These are phyloP conservation scores for Galagoides demidoff DNA, from an alignment of 2,797 vertebrate genomes.

Conservation along the genomic window DNA sequence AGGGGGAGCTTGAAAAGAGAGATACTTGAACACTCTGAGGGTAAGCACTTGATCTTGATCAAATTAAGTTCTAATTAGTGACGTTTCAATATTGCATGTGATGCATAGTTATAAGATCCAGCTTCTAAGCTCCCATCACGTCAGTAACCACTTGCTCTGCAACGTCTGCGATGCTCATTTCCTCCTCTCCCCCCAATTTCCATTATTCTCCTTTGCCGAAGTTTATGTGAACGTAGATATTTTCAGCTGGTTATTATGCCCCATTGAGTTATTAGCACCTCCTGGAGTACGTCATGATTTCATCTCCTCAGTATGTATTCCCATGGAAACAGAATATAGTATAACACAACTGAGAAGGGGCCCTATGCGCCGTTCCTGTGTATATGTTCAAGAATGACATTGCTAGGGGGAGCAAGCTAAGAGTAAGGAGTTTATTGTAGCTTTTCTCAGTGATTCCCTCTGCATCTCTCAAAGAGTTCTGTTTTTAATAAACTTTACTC, in stretches of 20 bases:
- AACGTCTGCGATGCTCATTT: background rate
- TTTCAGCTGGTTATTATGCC: conserved; percentile 79
- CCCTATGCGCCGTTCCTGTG: conserved; percentile 62
- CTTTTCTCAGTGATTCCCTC: conserved; percentile 78
- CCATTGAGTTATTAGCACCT: conserved; percentile 82
- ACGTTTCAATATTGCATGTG: background rate
- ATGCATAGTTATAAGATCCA: conserved; percentile 15
- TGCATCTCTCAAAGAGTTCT: conserved; percentile 73
- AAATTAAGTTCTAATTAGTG: background rate
- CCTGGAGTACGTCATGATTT: conserved; percentile 77
- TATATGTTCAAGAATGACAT: conserved; percentile 64
- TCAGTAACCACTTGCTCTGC: background rate
- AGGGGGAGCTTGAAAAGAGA: background rate
- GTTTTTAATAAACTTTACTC: conserved; percentile 85
- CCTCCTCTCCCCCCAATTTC: conserved; percentile 48
- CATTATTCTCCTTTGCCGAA: conserved; percentile 41
- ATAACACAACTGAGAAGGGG: conserved; percentile 69
- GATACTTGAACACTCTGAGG: background rate
- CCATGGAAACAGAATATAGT: conserved; percentile 78
- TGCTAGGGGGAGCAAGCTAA: conserved; percentile 60
- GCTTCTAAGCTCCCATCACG: background rate
- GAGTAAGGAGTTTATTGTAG: conserved; percentile 71
- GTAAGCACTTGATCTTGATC: background rate
- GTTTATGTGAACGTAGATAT: conserved; percentile 67
- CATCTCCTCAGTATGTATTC: conserved; percentile 68